Evolutionary conservation across 2,113 vertebrate genomes (phyloP), one percentile per base, ranked within the genome.

Genomic region (Parotia lawesii): DNA sequence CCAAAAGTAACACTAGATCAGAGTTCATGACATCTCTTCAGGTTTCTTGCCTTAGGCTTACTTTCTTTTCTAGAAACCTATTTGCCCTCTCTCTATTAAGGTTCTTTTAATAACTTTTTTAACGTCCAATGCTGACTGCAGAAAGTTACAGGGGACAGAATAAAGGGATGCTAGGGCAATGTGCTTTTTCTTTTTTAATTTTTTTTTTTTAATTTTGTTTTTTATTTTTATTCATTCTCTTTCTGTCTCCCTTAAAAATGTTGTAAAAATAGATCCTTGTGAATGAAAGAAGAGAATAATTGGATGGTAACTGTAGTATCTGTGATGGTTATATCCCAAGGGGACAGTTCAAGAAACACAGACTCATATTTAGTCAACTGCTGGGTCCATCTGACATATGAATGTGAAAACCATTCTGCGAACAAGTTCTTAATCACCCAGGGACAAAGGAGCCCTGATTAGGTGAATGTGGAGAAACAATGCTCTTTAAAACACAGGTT

Each of bases 341-440:
- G 27, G 40, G 65, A 71, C 29, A 25, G 47, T 89, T 78, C 73
- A 87, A 91, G 90, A 89, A 87, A 71, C 47, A 90, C 11, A 70
- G 37, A 69, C 40, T 87, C 28, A 14, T 85, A 70, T 90, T 92
- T 88, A 76, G 40, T 73, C 48, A 92, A 21, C 61, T 87, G 48
- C 33, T 47, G 61, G n/a, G 57, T 40, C 24, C n/a, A 18, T 82
- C 47, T 87, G n/a, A 91, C 37, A 71, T 37, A 44, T 40, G 38
- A 92, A 76, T 42, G 19, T 25, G 44, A 71, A 90, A 90, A 58
- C 3, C 21, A 37, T 86, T 84, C 69, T 84, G 18, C 64, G 47
- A 56, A 74, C 45, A 90, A 95, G 72, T 74, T 95, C 50, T 90
- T 89, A 80, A 86, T 84, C 60, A 86, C 20, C 11, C 12, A 86